Conservation (phyloP, 2,888 invertebrate species). For the Silvanus unidentatus region DNA sequence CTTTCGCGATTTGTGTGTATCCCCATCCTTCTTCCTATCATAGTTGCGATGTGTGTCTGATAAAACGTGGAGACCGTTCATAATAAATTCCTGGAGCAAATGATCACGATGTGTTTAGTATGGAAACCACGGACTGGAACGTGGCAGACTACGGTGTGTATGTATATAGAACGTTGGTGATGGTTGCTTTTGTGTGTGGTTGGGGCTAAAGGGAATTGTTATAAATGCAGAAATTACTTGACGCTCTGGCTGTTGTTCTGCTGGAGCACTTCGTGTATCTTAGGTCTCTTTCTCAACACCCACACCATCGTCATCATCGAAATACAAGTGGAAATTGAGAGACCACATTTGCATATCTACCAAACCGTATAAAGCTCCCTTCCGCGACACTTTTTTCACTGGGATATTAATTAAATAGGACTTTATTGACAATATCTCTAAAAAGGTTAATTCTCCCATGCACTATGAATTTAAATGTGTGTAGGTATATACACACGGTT, state of each 20-base stretch:
- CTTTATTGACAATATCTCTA: constrained; percentile 31
- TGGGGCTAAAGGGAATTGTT: constrained; percentile 19
- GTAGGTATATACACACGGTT: no score
- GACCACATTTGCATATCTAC: constrained; percentile 22
- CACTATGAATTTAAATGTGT: constrained; percentile 25
- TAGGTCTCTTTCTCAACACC: no score
- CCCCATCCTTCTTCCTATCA: background rate
- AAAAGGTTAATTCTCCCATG: constrained; percentile 27
- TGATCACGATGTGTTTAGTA: constrained; percentile 25
- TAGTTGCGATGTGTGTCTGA: constrained; percentile 12
- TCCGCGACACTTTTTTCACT: constrained; percentile 23
- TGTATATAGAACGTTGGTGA: no score
- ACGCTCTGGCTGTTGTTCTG: constrained; percentile 5
- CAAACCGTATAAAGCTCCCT: no score
- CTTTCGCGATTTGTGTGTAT: constrained; percentile 12
- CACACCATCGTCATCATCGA: constrained; percentile 7
- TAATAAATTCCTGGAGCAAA: constrained; percentile 24
- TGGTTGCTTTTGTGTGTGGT: no score
- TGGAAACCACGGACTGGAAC: constrained; percentile 20
- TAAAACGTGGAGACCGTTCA: constrained; percentile 21
- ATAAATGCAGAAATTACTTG: constrained; percentile 22
- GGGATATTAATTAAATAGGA: constrained; percentile 25
- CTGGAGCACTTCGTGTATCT: no score
- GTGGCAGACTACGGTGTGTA: no score
- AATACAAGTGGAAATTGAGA: constrained; percentile 23